A percentile compares a stretch with the other conserved stretches of the same genome.
phyloP scores from a whole-genome alignment of 2,797 vertebrate genomes.

The Eulemur mongoz region DNA sequence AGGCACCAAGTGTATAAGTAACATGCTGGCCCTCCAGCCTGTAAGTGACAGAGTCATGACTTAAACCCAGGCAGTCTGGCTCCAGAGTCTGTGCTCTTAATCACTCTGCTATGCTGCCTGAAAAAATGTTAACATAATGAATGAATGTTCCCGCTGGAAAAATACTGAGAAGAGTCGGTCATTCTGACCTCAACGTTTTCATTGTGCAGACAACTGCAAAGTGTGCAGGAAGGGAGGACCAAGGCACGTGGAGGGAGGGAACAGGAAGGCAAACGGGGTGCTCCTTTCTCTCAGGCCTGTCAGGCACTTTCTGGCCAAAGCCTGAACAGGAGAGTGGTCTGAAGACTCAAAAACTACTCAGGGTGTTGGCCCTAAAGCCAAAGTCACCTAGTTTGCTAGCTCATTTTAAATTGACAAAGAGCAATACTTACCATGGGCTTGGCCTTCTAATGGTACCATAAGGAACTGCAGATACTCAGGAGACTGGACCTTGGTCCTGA shows the following conservation, averaged over 20 bases:
- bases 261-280: neutral
- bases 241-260: neutral
- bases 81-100: neutral
- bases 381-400: neutral
- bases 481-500: neutral
- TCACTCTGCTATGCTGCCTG: neutral
- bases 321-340: neutral
- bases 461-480: neutral
- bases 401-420: conserved; percentile 1
- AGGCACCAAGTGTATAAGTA: neutral
- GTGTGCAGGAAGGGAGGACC: neutral
- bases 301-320: neutral
- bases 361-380: neutral
- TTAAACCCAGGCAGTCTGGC: conserved; percentile 8
- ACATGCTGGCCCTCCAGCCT: neutral
- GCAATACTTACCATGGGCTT: neutral
- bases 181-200: neutral
- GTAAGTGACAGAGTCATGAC: neutral
- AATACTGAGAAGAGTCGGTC: conserved; percentile 24
- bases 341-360: neutral
- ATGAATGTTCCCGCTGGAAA: conserved; percentile 31
- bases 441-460: neutral
- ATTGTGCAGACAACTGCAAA: neutral
- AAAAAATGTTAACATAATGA: conserved; percentile 2
- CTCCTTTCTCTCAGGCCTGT: neutral